These are phyloP conservation scores for Brenthis ino DNA, from an alignment of 2,888 invertebrate species.

Conservation along the genomic window DNA sequence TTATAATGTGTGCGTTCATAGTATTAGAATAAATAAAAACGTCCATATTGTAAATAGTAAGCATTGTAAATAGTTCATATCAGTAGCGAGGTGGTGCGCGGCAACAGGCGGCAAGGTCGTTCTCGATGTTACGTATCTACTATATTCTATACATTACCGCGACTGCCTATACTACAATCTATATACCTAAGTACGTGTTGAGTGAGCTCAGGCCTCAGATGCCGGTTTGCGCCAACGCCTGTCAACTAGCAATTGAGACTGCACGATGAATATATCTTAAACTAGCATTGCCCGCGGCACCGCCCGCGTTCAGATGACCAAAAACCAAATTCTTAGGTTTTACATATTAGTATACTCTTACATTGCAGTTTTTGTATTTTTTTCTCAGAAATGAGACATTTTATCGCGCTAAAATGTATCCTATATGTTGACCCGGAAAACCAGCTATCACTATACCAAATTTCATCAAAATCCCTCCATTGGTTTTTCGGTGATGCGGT, in stretches of 20 bases:
- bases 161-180: constrained; percentile 23
- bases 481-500: no score
- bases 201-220: constrained; percentile 31
- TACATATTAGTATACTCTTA: no score
- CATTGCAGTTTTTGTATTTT: no score
- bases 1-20: constrained; percentile 17
- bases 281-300: no score
- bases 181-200: constrained; percentile 10
- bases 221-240: constrained; percentile 28
- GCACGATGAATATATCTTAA: constrained; percentile 15
- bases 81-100: constrained; percentile 45
- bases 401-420: no score
- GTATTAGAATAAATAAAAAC: constrained; percentile 24
- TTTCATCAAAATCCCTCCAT: no score
- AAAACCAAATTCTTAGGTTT: no score
- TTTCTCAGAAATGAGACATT: no score
- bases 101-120: constrained; percentile 71
- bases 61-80: constrained; percentile 33
- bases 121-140: constrained; percentile 62
- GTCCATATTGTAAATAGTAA: constrained; percentile 26
- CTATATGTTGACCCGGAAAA: no score
- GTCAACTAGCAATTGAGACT: constrained; percentile 19
- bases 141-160: constrained; percentile 28
- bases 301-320: no score
- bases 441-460: no score